Evolutionary conservation across 2,113 vertebrate genomes (phyloP).

Genomic region (Corythornis madagascariensis): DNA sequence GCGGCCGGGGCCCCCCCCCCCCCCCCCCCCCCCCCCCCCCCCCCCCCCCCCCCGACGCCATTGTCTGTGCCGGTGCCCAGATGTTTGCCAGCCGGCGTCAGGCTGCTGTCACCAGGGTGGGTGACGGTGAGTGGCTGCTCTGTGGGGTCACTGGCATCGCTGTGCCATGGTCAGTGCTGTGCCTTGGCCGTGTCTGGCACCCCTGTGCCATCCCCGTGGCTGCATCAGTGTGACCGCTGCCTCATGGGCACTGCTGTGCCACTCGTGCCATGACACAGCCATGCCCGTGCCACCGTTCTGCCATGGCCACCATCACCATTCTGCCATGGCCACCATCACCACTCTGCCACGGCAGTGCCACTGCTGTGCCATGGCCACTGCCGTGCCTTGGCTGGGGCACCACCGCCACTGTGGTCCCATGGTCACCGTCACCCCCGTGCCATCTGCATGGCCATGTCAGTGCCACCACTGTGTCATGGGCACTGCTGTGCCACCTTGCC

Average conservation of each 20-base stretch:
- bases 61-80: neutral
- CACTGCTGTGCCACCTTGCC: neutral
- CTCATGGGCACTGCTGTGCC: neutral
- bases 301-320: neutral
- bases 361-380: neutral
- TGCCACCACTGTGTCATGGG: neutral
- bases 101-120: neutral
- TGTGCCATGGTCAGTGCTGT: neutral
- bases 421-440: neutral
- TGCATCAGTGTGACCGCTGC: neutral
- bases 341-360: neutral
- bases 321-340: neutral
- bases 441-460: neutral
- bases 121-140: neutral
- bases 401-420: neutral
- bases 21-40: neutral
- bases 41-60: neutral
- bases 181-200: neutral
- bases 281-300: neutral
- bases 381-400: too few relatives aligned
- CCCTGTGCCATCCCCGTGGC: neutral
- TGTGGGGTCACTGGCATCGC: rapidly evolving
- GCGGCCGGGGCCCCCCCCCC: too few relatives aligned
- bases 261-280: too few relatives aligned
- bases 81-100: neutral